Conservation (phyloP, 2,888 invertebrate species). For the Tetheella fluctuosa region DNA sequence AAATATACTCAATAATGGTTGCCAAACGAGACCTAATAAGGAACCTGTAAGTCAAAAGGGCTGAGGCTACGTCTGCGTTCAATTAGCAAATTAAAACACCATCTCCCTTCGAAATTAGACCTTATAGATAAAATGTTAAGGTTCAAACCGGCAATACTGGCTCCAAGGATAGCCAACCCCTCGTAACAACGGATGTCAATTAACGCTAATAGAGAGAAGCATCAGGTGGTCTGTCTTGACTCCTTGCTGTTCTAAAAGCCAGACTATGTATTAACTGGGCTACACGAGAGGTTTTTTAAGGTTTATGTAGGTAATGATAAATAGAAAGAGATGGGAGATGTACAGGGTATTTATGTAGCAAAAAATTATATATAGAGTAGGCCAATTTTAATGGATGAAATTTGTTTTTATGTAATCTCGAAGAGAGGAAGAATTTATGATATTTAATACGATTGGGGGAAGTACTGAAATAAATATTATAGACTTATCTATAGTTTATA, state of each 20-base stretch:
- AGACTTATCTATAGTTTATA: too few relatives aligned
- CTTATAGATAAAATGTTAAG: background rate
- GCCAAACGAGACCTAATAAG: background rate
- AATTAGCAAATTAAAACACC: background rate
- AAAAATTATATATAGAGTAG: too few relatives aligned
- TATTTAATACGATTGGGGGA: background rate
- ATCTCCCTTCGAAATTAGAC: background rate
- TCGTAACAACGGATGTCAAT: constrained; percentile 9
- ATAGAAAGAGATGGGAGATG: background rate
- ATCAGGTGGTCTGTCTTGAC: constrained; percentile 7
- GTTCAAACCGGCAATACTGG: background rate
- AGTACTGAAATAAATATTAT: background rate
- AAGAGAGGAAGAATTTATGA: background rate
- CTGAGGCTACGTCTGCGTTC: background rate
- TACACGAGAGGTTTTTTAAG: background rate
- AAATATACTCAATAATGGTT: background rate
- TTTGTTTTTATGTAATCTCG: background rate
- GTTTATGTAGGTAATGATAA: background rate
- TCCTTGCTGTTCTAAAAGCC: background rate
- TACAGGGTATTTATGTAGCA: background rate
- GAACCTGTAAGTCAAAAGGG: background rate
- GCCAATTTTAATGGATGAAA: too few relatives aligned
- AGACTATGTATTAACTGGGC: background rate
- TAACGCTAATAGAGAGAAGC: constrained; percentile 9
- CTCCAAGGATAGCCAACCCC: background rate